Evolutionary conservation across 2,113 vertebrate genomes (phyloP), one percentile per base, ranked within the genome.

Genomic region (Panthera uncia): DNA sequence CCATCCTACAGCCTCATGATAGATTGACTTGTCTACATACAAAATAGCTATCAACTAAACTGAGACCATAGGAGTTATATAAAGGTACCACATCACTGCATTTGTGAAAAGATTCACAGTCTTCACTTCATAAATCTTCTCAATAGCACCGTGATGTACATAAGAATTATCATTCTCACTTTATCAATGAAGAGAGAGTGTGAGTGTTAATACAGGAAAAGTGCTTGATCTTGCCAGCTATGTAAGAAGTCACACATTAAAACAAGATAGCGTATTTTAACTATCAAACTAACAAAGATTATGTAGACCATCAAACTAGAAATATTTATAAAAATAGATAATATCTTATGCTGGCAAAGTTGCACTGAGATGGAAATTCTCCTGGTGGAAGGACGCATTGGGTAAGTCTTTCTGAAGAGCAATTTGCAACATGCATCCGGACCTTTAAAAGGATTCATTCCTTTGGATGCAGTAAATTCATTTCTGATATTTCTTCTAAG

Each of bases 401-500:
- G 7, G 25, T 85, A 79, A 71, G 23, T 1, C 14, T 96, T 94
- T 96, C 74, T 84, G 81, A 73, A 96, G 36, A 93, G 61, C 14
- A 82, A n/a, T 55, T 45, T 82, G 36, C 36, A 76, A 7, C n/a
- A 33, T 52, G 6, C 48, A 57, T 19, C 41, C 80, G 81, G 81
- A 11, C 2, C 41, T 73, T 89, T 92, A 48, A 29, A 94, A n/a
- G 0, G 88, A 66, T 82, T 94, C 15, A 89, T 36, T 38, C 18
- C 25, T 45, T 84, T 91, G 41, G 48, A 36, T 55, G 12, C 10
- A 74, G 11, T 79, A 78, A 81, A 91, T 91, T 88, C 23, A 84
- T 92, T 93, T 95, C 65, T 76, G 38, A 81, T 27, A 71, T 68
- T 91, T 5, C 41, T 96, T 91, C 66, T 84, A 89, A 93, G 57